These are phyloP conservation scores for Nymphalis io DNA, from an alignment of 1,140 invertebrate genomes.

Conservation along the genomic window DNA sequence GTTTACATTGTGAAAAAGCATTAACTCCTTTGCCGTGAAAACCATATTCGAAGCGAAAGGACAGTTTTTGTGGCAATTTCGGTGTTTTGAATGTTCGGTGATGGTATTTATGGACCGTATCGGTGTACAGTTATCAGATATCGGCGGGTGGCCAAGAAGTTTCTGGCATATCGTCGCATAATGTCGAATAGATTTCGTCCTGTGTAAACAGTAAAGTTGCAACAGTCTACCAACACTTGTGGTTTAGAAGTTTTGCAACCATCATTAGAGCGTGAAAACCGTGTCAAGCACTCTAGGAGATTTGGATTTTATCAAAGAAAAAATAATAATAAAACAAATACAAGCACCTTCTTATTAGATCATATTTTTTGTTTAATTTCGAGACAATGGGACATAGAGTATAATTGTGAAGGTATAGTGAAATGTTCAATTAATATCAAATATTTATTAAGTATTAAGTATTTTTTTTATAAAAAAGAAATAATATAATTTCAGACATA, in stretches of 20 bases:
- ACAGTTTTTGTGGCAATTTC: slow-evolving; percentile 65
- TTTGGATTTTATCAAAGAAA: slow-evolving; percentile 39
- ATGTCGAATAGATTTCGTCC: slow-evolving; percentile 36
- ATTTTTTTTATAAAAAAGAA: slow-evolving; percentile 25
- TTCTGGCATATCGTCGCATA: slow-evolving; percentile 37
- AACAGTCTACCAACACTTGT: slow-evolving; percentile 56
- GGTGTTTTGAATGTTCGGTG: slow-evolving; percentile 57
- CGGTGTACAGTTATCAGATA: slow-evolving; percentile 62
- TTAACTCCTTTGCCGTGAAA: slow-evolving; percentile 55
- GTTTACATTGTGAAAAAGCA: slow-evolving; percentile 73
- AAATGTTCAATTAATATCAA: slow-evolving; percentile 18
- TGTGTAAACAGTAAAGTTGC: slow-evolving; percentile 61
- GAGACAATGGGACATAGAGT: slow-evolving; percentile 47
- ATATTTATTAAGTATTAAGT: slow-evolving; percentile 5
- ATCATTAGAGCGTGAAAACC: slow-evolving; percentile 77
- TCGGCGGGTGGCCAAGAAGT: slow-evolving; percentile 45
- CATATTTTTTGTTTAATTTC: slow-evolving; percentile 39
- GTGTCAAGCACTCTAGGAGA: slow-evolving; percentile 67
- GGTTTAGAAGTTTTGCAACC: slow-evolving; percentile 74
- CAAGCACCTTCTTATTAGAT: slow-evolving; percentile 45
- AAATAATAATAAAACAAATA: slow-evolving; percentile 17
- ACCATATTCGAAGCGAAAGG: slow-evolving; percentile 66
- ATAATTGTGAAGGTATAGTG: slow-evolving; percentile 44
- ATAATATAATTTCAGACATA: slow-evolving; percentile 59
- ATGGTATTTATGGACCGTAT: slow-evolving; percentile 56